Conservation (phyloP, 2,888 invertebrate species). For the Hipparchia sbordonii region DNA sequence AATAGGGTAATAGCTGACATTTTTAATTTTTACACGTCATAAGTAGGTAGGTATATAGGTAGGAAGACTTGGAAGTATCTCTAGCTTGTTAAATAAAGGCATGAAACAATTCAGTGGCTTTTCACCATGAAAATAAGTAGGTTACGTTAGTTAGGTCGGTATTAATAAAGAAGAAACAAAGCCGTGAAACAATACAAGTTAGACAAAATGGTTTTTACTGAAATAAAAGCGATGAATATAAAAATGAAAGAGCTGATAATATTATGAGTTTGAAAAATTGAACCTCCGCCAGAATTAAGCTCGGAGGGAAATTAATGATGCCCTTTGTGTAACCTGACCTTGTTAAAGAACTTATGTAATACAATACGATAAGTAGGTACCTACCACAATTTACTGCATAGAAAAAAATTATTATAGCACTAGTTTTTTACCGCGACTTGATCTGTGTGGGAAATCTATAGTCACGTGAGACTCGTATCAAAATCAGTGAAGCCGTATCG, state of each 20-base stretch:
- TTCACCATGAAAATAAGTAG: too few relatives aligned
- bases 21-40: too few relatives aligned
- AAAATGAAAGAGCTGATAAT: not conserved
- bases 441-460: not conserved
- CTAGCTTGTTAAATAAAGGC: too few relatives aligned
- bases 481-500: too few relatives aligned
- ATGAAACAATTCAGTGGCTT: too few relatives aligned
- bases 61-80: too few relatives aligned
- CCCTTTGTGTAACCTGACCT: constrained; percentile 10
- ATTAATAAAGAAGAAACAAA: not conserved
- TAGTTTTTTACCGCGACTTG: not conserved
- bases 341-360: not conserved
- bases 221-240: not conserved
- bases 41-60: too few relatives aligned
- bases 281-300: constrained; percentile 1
- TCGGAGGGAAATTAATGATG: not conserved
- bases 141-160: too few relatives aligned
- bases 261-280: constrained; percentile 1
- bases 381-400: not conserved
- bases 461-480: too few relatives aligned
- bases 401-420: not conserved
- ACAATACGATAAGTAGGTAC: not conserved
- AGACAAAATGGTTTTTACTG: not conserved
- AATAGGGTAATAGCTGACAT: too few relatives aligned
- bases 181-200: not conserved